Conservation (phyloP, 2,888 invertebrate genomes). For the Congeria kusceri region DNA sequence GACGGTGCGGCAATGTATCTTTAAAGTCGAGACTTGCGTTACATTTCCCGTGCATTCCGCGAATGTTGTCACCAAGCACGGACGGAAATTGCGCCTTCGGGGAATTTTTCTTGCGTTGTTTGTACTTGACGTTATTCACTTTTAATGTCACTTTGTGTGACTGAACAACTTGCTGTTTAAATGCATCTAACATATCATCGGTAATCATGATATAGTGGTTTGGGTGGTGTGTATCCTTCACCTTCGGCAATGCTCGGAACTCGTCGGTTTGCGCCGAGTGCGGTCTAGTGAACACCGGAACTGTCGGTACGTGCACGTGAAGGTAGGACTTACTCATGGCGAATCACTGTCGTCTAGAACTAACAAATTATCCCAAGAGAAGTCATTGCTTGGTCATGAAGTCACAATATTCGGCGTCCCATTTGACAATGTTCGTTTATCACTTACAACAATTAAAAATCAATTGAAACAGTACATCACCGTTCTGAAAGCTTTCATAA, state of each 20-base stretch:
- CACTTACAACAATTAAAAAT: too few species aligned
- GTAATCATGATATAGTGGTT: conserved; percentile 37
- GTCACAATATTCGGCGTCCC: too few species aligned
- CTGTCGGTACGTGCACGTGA: too few species aligned
- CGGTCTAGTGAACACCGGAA: neutral
- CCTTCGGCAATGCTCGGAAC: neutral
- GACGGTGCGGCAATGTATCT: conserved; percentile 15
- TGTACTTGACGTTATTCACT: conserved; percentile 18
- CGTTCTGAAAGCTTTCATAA: too few species aligned
- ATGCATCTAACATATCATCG: conserved; percentile 37
- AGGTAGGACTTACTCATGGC: too few species aligned
- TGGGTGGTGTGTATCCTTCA: conserved; percentile 2
- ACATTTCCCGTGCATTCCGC: conserved; percentile 14
- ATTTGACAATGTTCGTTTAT: too few species aligned
- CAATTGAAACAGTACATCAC: too few species aligned
- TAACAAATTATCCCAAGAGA: too few species aligned
- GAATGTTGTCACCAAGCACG: neutral
- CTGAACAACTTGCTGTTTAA: conserved; percentile 30
- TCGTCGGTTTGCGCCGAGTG: neutral
- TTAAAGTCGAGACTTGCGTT: conserved; percentile 24
- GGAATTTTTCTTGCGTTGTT: neutral
- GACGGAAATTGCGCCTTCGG: conserved; percentile 9
- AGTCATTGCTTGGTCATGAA: too few species aligned
- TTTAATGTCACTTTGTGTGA: conserved; percentile 31
- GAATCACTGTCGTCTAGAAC: too few species aligned